A percentile compares a stretch with the other conserved stretches of the same genome.
phyloP scores from a whole-genome alignment of 1,140 invertebrate genomes.

The Berghia stephanieae region DNA sequence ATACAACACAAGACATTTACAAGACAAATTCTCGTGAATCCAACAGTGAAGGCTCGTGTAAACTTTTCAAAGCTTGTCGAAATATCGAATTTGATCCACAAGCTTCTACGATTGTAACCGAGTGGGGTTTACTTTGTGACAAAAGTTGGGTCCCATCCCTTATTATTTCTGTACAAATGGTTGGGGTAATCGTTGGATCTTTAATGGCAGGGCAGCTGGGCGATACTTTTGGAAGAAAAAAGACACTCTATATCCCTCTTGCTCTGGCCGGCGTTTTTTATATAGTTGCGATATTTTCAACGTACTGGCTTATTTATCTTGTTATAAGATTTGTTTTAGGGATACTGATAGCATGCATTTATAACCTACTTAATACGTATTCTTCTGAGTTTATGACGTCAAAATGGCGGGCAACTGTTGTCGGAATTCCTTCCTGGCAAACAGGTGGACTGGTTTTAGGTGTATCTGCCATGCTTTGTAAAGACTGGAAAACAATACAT shows the following conservation, averaged over 20 bases:
- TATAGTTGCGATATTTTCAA: slow-evolving; percentile 1
- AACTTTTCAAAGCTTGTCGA: no score
- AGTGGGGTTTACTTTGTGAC: slow-evolving; percentile 42
- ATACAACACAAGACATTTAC: no score
- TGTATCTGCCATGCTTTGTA: not conserved
- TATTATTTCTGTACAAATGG: slow-evolving; percentile 38
- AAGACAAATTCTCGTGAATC: no score
- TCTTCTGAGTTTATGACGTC: not conserved
- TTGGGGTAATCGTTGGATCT: slow-evolving; percentile 35
- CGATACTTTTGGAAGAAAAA: slow-evolving; percentile 35
- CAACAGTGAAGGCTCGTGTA: no score
- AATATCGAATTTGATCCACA: no score
- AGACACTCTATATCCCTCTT: slow-evolving; percentile 20
- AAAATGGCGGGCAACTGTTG: not conserved
- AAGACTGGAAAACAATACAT: not conserved
- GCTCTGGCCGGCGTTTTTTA: slow-evolving; percentile 9
- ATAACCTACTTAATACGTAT: no score
- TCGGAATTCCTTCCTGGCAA: not conserved
- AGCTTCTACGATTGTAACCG: not conserved
- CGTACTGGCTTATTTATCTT: slow-evolving; percentile 35
- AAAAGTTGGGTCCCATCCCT: slow-evolving; percentile 16
- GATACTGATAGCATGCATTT: not conserved
- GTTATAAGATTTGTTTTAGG: slow-evolving; percentile 35
- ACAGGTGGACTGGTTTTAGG: not conserved
- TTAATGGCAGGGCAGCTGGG: slow-evolving; percentile 32